Base-by-base conservation (phyloP, 1,140 invertebrate genomes). In the Metopolophium dirhodum region DNA sequence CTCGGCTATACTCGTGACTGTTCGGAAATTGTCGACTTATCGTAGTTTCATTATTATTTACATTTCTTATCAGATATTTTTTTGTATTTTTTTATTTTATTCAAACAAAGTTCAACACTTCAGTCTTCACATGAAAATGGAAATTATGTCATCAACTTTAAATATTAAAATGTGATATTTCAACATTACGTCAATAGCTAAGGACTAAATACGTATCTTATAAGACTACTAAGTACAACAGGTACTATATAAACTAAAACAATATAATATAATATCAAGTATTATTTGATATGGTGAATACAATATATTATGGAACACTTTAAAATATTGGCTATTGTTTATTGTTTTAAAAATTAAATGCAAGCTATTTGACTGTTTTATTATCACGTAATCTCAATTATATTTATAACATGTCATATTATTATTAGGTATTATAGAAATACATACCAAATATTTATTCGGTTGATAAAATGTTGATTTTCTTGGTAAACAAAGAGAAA, bases 1-100 rank as follows among this genome's bases (percentile, higher is more conserved):
- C 68, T 92, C 91, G 91, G 35, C 82, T 54, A 26, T 2, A 86
- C 26, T 93, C 91, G 91, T 82, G 7, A 86, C 49, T 2, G 35
- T 9, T 93, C 91, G 91, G 91, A 77, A 57, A n/a, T 61, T 26
- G 51, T 90, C 88, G 87, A 26, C 23, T 45, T 45, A 68, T 57
- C 7, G 57, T 68, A 47, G 47, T 91, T 68, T 90, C 8, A 37
- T 26, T 57, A 54, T 54, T 89, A 41, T 89, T 54, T 77, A 77
- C 20, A 83, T 8, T 83, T 83, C 35, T 35, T 83, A 83, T 83
- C 35, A 35, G 77, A 37, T 82, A 82, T 85, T 45, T 85, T 23
- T 85, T 23, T 3, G 35, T 85, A 37, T 26, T 45, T 41, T 85
- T 85, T 41, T 41, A 85, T 45, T 85, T 85, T 37, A 83, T 77